phyloP scores from a whole-genome alignment of 1,140 invertebrate species.

The Philopotamus ludificatus region DNA sequence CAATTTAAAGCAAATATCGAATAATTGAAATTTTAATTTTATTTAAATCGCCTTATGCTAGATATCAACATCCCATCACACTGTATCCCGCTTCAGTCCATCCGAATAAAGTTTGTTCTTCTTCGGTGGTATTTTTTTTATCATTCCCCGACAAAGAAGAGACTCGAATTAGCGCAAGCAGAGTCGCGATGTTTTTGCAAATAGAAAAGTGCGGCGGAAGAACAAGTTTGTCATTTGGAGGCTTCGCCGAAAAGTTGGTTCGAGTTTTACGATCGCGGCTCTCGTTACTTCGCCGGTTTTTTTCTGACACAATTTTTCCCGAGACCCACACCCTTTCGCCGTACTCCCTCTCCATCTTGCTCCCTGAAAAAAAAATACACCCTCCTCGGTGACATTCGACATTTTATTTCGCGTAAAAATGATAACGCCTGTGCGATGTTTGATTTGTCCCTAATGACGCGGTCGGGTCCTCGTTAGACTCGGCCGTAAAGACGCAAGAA shows the following conservation, averaged over 20 bases:
- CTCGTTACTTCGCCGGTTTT: constrained; percentile 11
- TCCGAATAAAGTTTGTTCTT: neutral
- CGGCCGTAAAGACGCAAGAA: neutral
- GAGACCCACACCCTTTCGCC: neutral
- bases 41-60: too few species aligned
- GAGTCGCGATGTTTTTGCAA: constrained; percentile 12
- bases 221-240: constrained; percentile 20
- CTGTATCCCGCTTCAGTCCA: too few species aligned
- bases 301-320: neutral
- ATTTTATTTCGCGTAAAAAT: constrained; percentile 13
- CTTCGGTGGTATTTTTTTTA: neutral
- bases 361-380: neutral
- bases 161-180: neutral
- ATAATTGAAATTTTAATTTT: too few species aligned
- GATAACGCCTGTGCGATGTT: constrained; percentile 13
- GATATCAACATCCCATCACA: too few species aligned
- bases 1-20: too few species aligned
- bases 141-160: neutral
- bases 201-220: constrained; percentile 25
- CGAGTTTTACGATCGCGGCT: constrained; percentile 26
- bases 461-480: constrained; percentile 17
- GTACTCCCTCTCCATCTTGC: neutral
- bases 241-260: constrained; percentile 4
- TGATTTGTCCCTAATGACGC: constrained; percentile 12
- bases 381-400: neutral